Conservation (phyloP, 2,797 vertebrate species). For the Crocidura indochinensis region DNA sequence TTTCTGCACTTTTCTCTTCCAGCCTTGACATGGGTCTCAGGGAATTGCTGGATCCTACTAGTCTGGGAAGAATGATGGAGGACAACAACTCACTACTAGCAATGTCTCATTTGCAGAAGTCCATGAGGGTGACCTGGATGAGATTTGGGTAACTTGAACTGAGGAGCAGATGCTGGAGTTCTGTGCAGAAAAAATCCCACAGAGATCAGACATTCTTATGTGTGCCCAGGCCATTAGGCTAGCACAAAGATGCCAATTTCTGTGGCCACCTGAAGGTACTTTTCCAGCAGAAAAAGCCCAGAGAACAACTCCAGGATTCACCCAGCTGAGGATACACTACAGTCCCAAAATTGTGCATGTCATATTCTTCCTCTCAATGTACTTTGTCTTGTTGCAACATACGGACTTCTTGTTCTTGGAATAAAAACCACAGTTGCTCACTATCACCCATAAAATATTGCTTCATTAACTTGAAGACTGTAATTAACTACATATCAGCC, state of each 20-base stretch:
- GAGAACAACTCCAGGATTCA: background rate
- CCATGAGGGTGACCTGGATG: too few relatives aligned
- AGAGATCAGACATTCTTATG: background rate
- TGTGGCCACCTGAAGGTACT: background rate
- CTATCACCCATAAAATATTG: conserved; percentile 83
- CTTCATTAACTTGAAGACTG: conserved; percentile 86
- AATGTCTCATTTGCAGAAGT: too few relatives aligned
- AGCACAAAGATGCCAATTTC: accelerated
- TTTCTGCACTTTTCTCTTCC: conserved; percentile 16
- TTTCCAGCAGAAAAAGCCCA: background rate
- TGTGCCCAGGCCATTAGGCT: background rate
- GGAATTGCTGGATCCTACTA: background rate
- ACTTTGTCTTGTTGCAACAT: conserved; percentile 54
- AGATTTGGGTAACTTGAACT: too few relatives aligned
- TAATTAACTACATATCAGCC: conserved; percentile 84
- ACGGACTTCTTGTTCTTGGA: conserved; percentile 73
- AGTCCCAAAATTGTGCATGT: background rate
- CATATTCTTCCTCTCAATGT: conserved; percentile 37
- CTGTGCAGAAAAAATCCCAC: background rate
- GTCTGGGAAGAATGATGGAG: too few relatives aligned
- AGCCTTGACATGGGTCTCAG: too few relatives aligned
- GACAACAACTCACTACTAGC: accelerated
- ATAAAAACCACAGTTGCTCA: conserved; percentile 74
- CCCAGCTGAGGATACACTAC: background rate
- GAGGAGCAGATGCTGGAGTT: too few relatives aligned